phyloP scores from a whole-genome alignment of 1,140 invertebrate species.

The Bemisia tabaci region DNA sequence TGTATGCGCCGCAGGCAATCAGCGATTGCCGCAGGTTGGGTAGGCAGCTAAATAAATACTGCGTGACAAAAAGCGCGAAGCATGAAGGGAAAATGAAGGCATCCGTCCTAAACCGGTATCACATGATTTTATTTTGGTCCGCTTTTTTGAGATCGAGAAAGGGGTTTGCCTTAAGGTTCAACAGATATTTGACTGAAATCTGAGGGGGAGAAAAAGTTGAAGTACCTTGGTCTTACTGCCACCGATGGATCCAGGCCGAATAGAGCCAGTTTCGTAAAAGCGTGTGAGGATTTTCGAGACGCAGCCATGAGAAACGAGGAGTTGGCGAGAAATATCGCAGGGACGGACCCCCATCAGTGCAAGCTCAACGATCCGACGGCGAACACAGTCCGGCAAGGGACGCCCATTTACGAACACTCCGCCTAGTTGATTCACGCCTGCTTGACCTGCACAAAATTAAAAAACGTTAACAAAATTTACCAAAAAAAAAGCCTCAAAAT shows the following conservation, averaged over 20 bases:
- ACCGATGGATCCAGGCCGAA: conserved; percentile 78
- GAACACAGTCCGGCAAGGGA: conserved; percentile 84
- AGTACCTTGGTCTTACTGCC: conserved; percentile 85
- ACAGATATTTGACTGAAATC: too few species aligned
- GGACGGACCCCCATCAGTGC: conserved; percentile 81
- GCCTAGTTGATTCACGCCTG: conserved; percentile 89
- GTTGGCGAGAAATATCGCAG: conserved; percentile 87
- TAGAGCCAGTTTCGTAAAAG: conserved; percentile 90
- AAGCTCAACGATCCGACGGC: conserved; percentile 83
- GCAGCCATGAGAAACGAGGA: conserved; percentile 88
- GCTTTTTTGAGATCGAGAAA: too few species aligned
- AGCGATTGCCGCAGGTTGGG: too few species aligned
- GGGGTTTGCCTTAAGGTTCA: too few species aligned
- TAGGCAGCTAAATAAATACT: too few species aligned
- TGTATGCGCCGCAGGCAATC: too few species aligned
- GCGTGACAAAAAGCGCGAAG: too few species aligned
- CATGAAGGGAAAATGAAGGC: too few species aligned
- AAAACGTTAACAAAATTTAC: background rate
- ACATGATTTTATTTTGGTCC: too few species aligned
- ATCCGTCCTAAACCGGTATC: too few species aligned
- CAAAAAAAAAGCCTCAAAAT: background rate
- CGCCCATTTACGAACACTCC: conserved; percentile 93
- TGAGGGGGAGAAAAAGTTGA: too few species aligned
- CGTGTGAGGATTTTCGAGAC: conserved; percentile 95
- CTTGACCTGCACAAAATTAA: conserved; percentile 50